Base-by-base conservation (phyloP, 2,888 invertebrate species). In the Mimumesa dahlbomi region DNA sequence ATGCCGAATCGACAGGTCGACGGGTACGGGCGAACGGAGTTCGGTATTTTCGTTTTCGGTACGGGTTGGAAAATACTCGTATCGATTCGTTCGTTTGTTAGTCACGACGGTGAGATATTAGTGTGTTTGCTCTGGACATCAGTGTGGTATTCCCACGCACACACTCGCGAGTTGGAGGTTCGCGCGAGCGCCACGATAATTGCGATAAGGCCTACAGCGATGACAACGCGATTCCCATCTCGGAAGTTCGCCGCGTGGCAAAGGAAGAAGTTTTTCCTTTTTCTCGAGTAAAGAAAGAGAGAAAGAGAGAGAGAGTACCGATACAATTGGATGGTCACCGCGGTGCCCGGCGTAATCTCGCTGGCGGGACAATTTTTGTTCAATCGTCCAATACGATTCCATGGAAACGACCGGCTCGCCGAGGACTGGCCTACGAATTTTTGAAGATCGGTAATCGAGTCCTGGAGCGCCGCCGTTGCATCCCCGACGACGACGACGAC, bases 141-240 rank as follows among this genome's bases (percentile, higher is more conserved):
- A n/a, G n/a, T n/a, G n/a, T n/a, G n/a, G n/a, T n/a, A n/a, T 70
- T 70, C 70, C 71, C 71, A 71, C 65, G 71, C 34, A 36, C 3
- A 36, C 19, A 11, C 22, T 40, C 40, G 48, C 42, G 59, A 19
- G 57, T 54, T 11, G 7, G 34, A n/a, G 13, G 62, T 71, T 63
- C 61, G 46, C 56, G 19, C 53, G 34, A 58, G 58, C 62, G 53
- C 63, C 57, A 63, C 53, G 79, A 81, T 81, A 77, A 81, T 77
- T 74, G 64, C 79, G 81, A 80, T 81, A 81, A 81, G 66, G 63
- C 38, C n/a, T n/a, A n/a, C n/a, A n/a, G n/a, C 71, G 71, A 75
- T 77, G 82, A 79, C 75, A 79, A 81, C 62, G 75, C 66, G 79
- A 81, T 81, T 73, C 69, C 71, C 73, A 75, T 81, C 82, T 79